Evolutionary conservation across 2,113 vertebrate genomes (phyloP).

Genomic region (Lampris incognitus): DNA sequence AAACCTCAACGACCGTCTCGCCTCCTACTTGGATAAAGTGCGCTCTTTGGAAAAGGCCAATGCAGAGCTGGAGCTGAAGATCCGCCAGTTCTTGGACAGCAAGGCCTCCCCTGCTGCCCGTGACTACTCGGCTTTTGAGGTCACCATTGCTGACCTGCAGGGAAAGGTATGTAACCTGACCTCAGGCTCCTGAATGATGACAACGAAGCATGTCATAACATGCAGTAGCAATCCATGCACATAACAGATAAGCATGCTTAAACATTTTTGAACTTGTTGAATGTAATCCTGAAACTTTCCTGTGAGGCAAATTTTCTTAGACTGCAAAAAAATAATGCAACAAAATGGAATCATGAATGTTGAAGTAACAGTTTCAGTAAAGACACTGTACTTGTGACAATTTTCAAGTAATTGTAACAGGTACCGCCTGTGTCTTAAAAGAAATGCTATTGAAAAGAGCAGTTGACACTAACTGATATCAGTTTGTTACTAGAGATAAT

Average conservation of each 20-base stretch:
- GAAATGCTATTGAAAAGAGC: not conserved
- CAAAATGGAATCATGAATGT: too few relatives aligned
- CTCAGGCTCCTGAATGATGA: conserved; percentile 6
- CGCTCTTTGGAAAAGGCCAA: conserved; percentile 87
- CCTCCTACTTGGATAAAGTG: conserved; percentile 90
- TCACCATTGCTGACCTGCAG: conserved; percentile 86
- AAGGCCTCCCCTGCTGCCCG: conserved; percentile 75
- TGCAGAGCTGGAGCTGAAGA: conserved; percentile 84
- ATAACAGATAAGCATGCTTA: too few relatives aligned
- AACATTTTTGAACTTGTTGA: too few relatives aligned
- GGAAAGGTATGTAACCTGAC: conserved; percentile 82
- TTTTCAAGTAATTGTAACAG: not conserved
- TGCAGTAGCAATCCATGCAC: not conserved
- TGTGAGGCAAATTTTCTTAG: not conserved
- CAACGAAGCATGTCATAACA: not conserved
- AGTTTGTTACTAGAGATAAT: not conserved
- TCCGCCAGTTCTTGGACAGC: conserved; percentile 89
- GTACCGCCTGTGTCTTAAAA: not conserved
- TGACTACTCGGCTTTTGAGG: conserved; percentile 85
- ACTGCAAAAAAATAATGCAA: not conserved
- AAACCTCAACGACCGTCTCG: conserved; percentile 92
- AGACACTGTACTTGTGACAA: too few relatives aligned
- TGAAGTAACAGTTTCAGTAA: too few relatives aligned
- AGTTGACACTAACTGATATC: not conserved
- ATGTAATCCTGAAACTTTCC: not conserved